Conservation (phyloP, 2,113 vertebrate species). For the Saimiri boliviensis region DNA sequence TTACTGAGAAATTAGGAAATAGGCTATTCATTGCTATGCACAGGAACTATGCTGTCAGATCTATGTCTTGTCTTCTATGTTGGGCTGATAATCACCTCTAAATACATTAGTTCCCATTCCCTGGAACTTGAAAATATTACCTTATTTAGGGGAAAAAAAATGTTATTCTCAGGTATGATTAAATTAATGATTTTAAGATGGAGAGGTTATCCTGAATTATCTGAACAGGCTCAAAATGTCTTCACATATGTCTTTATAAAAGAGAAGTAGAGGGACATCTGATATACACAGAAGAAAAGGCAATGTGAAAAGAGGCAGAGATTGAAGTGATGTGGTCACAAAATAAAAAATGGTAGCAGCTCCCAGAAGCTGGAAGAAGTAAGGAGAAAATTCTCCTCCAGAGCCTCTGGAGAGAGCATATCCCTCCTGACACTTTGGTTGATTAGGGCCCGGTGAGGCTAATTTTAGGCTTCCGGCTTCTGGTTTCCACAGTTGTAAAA, state of each 20-base stretch:
- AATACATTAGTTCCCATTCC: background rate
- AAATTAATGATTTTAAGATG: background rate
- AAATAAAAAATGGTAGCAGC: background rate
- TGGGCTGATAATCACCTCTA: background rate
- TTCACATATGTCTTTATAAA: background rate
- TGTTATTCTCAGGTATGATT: background rate
- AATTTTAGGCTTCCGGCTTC: background rate
- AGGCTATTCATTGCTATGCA: background rate
- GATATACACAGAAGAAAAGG: background rate
- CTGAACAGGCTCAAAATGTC: too few relatives aligned
- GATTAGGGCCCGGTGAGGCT: background rate
- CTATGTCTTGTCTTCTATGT: background rate
- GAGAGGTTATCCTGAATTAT: background rate
- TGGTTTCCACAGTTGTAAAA: background rate
- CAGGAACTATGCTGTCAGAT: background rate
- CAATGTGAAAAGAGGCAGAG: background rate
- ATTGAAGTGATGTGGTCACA: background rate
- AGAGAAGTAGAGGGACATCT: background rate
- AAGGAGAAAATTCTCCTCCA: background rate
- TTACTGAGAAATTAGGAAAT: background rate
- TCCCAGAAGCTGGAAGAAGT: background rate
- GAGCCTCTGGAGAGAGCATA: background rate
- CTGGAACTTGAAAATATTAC: background rate
- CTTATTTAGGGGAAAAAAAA: background rate
- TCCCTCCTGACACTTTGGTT: background rate